Conservation (phyloP, 2,888 invertebrate genomes). For the Hirudinaria manillensis region DNA sequence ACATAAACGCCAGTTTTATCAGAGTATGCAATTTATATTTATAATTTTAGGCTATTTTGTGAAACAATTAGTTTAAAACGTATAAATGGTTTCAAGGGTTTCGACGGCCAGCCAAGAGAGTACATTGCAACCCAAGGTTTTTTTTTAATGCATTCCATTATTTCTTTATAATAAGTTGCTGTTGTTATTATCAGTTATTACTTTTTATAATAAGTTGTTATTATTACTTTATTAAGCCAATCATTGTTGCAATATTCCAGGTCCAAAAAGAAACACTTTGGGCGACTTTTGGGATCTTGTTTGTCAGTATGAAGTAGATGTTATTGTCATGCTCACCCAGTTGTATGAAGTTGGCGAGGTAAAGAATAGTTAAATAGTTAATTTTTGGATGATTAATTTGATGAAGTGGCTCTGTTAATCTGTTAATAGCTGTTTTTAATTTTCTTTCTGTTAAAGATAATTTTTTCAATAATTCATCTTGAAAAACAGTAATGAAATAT, state of each 20-base stretch:
- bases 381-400: not conserved
- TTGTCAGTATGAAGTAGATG: conserved; percentile 6
- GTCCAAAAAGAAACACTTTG: not conserved
- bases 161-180: too few species aligned
- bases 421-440: too few species aligned
- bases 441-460: too few species aligned
- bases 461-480: too few species aligned
- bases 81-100: not conserved
- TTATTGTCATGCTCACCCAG: not conserved
- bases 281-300: conserved; percentile 1
- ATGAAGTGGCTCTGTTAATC: too few species aligned
- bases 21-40: not conserved
- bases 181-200: too few species aligned
- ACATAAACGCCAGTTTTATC: conserved; percentile 22
- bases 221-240: not conserved
- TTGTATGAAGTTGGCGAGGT: not conserved
- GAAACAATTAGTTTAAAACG: not conserved
- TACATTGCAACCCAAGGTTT: conserved; percentile 18
- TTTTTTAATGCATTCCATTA: too few species aligned
- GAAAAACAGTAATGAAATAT: too few species aligned
- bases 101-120: not conserved
- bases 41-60: not conserved
- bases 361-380: not conserved
- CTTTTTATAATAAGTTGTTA: not conserved
- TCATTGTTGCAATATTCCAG: not conserved